Percentiles rank a stretch among this genome's conserved stretches.
These are phyloP conservation scores for Dromococcyx pavoninus DNA, from an alignment of 2,797 vertebrate genomes.

Conservation along the genomic window DNA sequence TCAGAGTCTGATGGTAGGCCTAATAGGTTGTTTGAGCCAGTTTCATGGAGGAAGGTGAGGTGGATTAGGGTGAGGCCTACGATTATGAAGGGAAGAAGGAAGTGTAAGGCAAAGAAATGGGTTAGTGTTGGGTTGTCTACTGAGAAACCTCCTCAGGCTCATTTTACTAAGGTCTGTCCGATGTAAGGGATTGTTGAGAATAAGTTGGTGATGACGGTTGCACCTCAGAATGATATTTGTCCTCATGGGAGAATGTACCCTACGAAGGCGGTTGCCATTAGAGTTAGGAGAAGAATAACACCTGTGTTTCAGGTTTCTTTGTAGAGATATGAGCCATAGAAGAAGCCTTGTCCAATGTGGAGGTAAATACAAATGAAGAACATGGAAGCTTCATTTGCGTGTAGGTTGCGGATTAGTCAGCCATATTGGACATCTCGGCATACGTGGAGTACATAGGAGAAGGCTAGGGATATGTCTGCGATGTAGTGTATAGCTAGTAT, in stretches of 20 bases:
- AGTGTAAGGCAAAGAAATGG: slow-evolving; percentile 10
- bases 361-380: slow-evolving; percentile 67
- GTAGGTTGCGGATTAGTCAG: slow-evolving; percentile 11
- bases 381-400: slow-evolving; percentile 53
- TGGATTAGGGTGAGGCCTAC: neutral
- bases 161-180: no score
- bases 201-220: no score
- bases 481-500: slow-evolving; percentile 47
- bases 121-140: neutral
- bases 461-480: slow-evolving; percentile 6
- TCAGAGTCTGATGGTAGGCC: neutral
- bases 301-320: slow-evolving; percentile 68
- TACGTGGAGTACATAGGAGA: slow-evolving; percentile 40
- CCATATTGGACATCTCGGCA: slow-evolving; percentile 62
- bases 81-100: slow-evolving; percentile 1
- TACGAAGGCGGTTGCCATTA: slow-evolving; percentile 63
- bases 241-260: slow-evolving; percentile 57
- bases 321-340: slow-evolving; percentile 31
- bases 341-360: slow-evolving; percentile 3
- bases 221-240: neutral
- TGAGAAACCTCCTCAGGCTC: no score
- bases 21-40: slow-evolving; percentile 29
- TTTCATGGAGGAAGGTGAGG: slow-evolving; percentile 45
- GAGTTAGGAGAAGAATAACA: neutral
- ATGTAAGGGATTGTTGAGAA: no score